Evolutionary conservation across 2,888 invertebrate species (phyloP).

Genomic region (Luffia ferchaultella): DNA sequence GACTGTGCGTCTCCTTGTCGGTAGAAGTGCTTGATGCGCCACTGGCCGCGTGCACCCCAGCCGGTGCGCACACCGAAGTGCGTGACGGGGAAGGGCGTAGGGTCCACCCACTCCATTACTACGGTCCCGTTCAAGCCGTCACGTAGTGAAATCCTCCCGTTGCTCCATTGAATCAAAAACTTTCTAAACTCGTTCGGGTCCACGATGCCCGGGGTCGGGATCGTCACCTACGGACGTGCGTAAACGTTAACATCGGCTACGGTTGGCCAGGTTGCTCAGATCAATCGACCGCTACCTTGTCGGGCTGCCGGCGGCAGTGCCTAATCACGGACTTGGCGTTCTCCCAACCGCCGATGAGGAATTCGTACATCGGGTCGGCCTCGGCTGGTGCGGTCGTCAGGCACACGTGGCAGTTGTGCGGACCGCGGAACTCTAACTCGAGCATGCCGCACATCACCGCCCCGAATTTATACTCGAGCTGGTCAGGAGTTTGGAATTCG

Average conservation of each 20-base stretch:
- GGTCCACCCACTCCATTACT: slow-evolving; percentile 69
- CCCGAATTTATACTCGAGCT: slow-evolving; percentile 67
- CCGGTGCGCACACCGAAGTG: slow-evolving; percentile 71
- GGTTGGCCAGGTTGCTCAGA: background rate
- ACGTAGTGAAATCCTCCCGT: slow-evolving; percentile 58
- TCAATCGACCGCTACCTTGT: slow-evolving; percentile 54
- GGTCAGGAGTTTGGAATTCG: slow-evolving; percentile 63
- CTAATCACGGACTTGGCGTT: slow-evolving; percentile 72
- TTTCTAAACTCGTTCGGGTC: slow-evolving; percentile 61
- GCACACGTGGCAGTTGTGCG: slow-evolving; percentile 71
- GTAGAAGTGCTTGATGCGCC: slow-evolving; percentile 61
- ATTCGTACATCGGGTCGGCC: slow-evolving; percentile 70
- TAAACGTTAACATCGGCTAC: background rate
- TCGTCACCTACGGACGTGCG: slow-evolving; percentile 52
- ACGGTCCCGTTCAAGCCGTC: slow-evolving; percentile 52
- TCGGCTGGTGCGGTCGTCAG: slow-evolving; percentile 62
- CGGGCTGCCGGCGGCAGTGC: slow-evolving; percentile 68
- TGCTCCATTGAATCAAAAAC: slow-evolving; percentile 66
- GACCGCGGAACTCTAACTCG: slow-evolving; percentile 66
- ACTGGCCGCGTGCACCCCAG: slow-evolving; percentile 71
- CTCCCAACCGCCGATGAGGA: slow-evolving; percentile 75
- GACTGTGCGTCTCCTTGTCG: slow-evolving; percentile 22
- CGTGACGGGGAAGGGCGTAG: slow-evolving; percentile 65
- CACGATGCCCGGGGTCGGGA: slow-evolving; percentile 66
- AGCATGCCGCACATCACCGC: slow-evolving; percentile 61